phyloP scores from a whole-genome alignment of 2,113 vertebrate genomes.

The Eurystomus gularis region DNA sequence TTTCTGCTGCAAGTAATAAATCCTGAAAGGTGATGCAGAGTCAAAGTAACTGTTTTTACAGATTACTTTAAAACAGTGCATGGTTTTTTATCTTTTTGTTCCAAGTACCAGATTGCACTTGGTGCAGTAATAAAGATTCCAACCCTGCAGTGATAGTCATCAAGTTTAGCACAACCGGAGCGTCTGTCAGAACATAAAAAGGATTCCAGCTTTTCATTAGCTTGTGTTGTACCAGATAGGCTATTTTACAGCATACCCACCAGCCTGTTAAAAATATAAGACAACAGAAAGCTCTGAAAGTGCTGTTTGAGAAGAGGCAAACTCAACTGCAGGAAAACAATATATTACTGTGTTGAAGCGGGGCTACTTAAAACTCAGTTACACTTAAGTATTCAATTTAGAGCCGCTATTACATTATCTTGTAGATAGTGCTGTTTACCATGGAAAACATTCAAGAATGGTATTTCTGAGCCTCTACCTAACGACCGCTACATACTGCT shows the following conservation, averaged over 20 bases:
- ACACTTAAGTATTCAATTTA: not conserved
- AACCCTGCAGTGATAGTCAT: conserved; percentile 69
- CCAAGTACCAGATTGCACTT: conserved; percentile 72
- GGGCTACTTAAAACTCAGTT: not conserved
- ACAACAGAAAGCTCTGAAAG: conserved; percentile 21
- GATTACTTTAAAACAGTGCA: conserved; percentile 65
- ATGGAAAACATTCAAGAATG: not conserved
- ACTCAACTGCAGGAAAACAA: not conserved
- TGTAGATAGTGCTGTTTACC: not conserved
- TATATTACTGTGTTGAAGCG: not conserved
- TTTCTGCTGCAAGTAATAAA: conserved; percentile 49
- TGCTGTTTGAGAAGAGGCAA: not conserved
- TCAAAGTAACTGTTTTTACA: conserved; percentile 57
- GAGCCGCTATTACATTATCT: not conserved
- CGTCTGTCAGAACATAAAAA: conserved; percentile 70
- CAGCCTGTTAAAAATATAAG: conserved; percentile 51
- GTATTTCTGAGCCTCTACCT: not conserved
- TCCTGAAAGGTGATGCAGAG: conserved; percentile 52
- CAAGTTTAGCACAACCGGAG: conserved; percentile 66
- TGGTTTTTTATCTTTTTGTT: conserved; percentile 72
- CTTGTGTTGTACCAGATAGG: conserved; percentile 51
- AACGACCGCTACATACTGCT: not conserved
- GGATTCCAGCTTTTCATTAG: conserved; percentile 72
- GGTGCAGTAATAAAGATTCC: conserved; percentile 75
- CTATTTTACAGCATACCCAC: conserved; percentile 59